These are phyloP conservation scores for Lordiphosa andalusiaca DNA, from an alignment of 2,888 invertebrate species.

Conservation along the genomic window DNA sequence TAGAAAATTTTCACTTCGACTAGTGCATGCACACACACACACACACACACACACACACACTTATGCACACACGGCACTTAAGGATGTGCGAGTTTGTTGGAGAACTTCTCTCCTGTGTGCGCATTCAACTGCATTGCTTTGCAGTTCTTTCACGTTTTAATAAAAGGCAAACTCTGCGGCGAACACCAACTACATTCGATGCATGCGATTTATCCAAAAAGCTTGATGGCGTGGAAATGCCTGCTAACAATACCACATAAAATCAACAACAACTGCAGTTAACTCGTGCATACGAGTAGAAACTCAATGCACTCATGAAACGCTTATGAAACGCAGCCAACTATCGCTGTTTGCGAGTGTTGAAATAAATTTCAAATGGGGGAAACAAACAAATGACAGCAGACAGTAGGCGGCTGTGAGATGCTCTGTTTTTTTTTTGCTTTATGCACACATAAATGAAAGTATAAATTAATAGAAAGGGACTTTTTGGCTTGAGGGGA, in stretches of 20 bases:
- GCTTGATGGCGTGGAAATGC: conserved; percentile 62
- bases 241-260: conserved; percentile 35
- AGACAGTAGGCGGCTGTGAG: not conserved
- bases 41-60: not conserved
- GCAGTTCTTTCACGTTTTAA: conserved; percentile 50
- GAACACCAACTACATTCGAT: conserved; percentile 34
- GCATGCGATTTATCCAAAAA: conserved; percentile 55
- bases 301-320: conserved; percentile 28
- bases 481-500: too few species aligned
- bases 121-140: conserved; percentile 48
- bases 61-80: conserved; percentile 8
- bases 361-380: conserved; percentile 24
- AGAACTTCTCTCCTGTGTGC: conserved; percentile 34
- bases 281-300: conserved; percentile 36
- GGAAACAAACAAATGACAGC: not conserved
- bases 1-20: conserved; percentile 21
- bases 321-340: conserved; percentile 36
- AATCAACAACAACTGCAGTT: conserved; percentile 24
- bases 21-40: conserved; percentile 16
- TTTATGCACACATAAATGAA: too few species aligned
- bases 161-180: conserved; percentile 34
- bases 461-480: too few species aligned
- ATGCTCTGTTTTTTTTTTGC: not conserved
- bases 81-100: conserved; percentile 15
- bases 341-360: conserved; percentile 6